phyloP scores from a whole-genome alignment of 2,888 invertebrate species.

The Tanypteryx hageni region DNA sequence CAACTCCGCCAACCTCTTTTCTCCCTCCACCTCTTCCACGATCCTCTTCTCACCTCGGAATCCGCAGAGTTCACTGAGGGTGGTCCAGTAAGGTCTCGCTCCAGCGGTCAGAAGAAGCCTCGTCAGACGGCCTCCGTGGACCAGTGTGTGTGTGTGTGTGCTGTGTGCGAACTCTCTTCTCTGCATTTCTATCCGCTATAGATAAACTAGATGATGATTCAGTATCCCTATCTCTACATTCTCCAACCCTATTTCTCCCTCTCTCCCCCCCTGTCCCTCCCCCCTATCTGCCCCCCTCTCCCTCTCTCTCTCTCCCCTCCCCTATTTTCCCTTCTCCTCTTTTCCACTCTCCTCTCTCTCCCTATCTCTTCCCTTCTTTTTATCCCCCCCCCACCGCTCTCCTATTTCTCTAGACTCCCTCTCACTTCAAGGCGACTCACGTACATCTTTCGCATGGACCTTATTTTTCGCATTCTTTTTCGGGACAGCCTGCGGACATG shows the following conservation, averaged over 20 bases:
- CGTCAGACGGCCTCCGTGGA: neutral
- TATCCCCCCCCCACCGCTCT: neutral
- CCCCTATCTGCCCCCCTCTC: neutral
- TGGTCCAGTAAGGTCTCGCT: constrained; percentile 47
- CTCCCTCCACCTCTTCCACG: neutral
- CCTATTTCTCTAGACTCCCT: neutral
- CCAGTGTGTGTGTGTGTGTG: neutral
- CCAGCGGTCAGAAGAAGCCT: neutral
- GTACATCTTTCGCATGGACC: neutral
- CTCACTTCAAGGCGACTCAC: neutral
- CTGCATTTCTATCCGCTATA: neutral
- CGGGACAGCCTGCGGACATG: neutral
- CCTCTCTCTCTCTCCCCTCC: neutral
- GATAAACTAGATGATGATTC: neutral
- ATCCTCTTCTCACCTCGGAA: constrained; percentile 20
- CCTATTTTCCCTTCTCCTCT: too few species aligned
- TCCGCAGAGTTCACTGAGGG: neutral
- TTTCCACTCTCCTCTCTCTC: neutral
- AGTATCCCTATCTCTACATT: too few species aligned
- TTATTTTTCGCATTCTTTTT: neutral
- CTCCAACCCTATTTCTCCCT: neutral
- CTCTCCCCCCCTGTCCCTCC: neutral
- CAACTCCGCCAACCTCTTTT: neutral
- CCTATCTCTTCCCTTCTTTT: neutral
- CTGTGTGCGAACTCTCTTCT: neutral